Base-by-base conservation (phyloP, 2,113 vertebrate species). In the Nestor notabilis region DNA sequence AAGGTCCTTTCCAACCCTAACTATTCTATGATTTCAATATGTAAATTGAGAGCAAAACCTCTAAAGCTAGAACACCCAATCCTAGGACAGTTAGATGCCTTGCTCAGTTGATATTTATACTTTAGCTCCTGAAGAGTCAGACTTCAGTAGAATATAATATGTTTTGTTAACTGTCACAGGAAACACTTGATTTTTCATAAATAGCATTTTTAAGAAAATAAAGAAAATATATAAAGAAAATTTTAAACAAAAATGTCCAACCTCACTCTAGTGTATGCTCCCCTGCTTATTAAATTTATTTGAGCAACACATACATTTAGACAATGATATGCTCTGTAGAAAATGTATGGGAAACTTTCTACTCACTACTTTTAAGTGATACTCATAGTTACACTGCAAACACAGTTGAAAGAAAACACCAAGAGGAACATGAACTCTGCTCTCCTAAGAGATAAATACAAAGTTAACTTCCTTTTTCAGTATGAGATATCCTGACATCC, bases 11-110 rank as follows among this genome's bases (percentile, higher is more conserved):
- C n/a, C n/a, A n/a, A n/a, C n/a, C n/a, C n/a, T n/a, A n/a, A n/a
- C n/a, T n/a, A n/a, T n/a, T n/a, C n/a, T n/a, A 7, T 1, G 0
- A 65, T 83, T 75, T 47, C 29, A 65, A 7, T 15, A 50, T n/a
- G 18, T 2, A 68, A 78, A 60, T 0, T 55, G 35, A 70, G 1
- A 89, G 13, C 11, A 93, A 84, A 74, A 74, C 11, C n/a, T 61
- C 28, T 9, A 53, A 64, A 56, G 11, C 6, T 47, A 94, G 35
- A n/a, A 9, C 8, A 86, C 6, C 0, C 2, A 9, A 76, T 41
- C 12, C 17, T 44, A 8, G 3, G 33, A 44, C 55, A 63, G 16
- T 25, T 3, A 47, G 10, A 56, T 11, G 4, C 7, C 41, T 58
- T 55, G 58, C 7, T 69, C 46, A 55, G 16, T 3, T 29, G 21